These are phyloP conservation scores for Eilema depressum DNA, from an alignment of 2,888 invertebrate species.

Conservation along the genomic window DNA sequence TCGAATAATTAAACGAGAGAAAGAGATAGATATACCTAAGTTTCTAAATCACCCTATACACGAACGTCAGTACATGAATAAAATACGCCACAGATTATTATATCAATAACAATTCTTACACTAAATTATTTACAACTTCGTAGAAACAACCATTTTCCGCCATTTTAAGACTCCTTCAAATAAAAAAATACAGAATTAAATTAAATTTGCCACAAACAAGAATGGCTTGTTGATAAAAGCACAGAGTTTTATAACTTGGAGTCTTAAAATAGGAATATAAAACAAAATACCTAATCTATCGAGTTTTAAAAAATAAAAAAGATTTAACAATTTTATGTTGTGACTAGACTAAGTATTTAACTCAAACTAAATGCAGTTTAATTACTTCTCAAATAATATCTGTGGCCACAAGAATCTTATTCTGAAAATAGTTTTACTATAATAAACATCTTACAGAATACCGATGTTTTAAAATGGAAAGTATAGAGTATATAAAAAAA, in stretches of 20 bases:
- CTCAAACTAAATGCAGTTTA: slow-evolving; percentile 47
- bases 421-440: slow-evolving; percentile 22
- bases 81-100: slow-evolving; percentile 69
- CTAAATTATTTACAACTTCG: slow-evolving; percentile 66
- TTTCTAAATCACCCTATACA: slow-evolving; percentile 58
- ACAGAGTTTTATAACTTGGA: slow-evolving; percentile 22
- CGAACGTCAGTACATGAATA: slow-evolving; percentile 64
- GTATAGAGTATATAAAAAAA: too few relatives aligned
- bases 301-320: slow-evolving; percentile 34
- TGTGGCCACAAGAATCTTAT: slow-evolving; percentile 35
- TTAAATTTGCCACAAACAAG: background rate
- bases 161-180: slow-evolving; percentile 45
- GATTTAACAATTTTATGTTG: slow-evolving; percentile 43
- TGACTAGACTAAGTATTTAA: slow-evolving; percentile 49
- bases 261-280: slow-evolving; percentile 46
- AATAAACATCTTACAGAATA: background rate
- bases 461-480: background rate
- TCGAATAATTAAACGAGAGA: slow-evolving; percentile 69
- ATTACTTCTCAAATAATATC: slow-evolving; percentile 30
- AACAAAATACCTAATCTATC: slow-evolving; percentile 44
- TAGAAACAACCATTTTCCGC: slow-evolving; percentile 57
- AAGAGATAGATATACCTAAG: slow-evolving; percentile 62
- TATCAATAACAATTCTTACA: slow-evolving; percentile 70
- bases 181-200: background rate
- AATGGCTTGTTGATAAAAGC: background rate